phyloP scores from a whole-genome alignment of 2,113 vertebrate genomes.

The Paramormyrops kingsleyae region DNA sequence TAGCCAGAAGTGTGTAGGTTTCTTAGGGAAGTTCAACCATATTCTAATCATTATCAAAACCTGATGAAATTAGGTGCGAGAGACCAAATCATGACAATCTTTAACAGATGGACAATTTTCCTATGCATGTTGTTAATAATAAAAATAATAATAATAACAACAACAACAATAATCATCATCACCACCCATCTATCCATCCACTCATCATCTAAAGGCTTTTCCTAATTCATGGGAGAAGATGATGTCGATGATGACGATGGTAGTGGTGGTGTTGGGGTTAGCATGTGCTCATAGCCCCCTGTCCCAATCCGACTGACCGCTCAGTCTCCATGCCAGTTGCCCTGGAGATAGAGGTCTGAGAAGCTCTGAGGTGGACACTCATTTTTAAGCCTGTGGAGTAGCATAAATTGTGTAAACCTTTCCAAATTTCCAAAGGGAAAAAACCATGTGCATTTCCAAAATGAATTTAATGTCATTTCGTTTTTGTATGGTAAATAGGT shows the following conservation, averaged over 20 bases:
- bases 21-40: not conserved
- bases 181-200: not conserved
- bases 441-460: not conserved
- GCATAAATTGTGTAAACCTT: not conserved
- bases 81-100: not conserved
- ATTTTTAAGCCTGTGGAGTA: not conserved
- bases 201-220: not conserved
- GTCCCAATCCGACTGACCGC: not conserved
- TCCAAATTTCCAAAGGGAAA: not conserved
- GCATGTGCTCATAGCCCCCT: not conserved
- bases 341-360: not conserved
- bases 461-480: not conserved
- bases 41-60: not conserved
- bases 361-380: not conserved
- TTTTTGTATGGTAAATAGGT: not conserved
- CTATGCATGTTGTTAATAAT: not conserved
- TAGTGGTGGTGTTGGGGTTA: not conserved
- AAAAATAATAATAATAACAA: not conserved
- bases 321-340: not conserved
- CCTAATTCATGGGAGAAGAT: not conserved
- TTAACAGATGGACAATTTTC: not conserved
- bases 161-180: not conserved
- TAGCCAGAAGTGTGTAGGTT: not conserved
- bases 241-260: not conserved
- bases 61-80: not conserved